These are phyloP conservation scores for Papilio demoleus DNA, from an alignment of 2,888 invertebrate genomes.

Conservation along the genomic window DNA sequence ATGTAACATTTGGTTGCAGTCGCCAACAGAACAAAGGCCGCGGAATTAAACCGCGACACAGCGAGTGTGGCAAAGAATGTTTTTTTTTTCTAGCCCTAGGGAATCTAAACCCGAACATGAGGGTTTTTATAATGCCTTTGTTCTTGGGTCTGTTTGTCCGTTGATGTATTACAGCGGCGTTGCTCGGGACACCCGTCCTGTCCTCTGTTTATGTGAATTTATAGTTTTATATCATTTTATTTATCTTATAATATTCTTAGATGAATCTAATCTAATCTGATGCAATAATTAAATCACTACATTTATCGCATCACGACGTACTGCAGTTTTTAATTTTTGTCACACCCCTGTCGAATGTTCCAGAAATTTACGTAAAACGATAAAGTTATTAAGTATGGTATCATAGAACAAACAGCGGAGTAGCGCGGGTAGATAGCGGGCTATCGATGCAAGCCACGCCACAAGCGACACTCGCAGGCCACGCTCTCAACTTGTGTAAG, in stretches of 20 bases:
- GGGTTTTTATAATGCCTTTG: constrained; percentile 46
- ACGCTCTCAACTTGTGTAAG: not conserved
- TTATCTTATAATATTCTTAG: too few species aligned
- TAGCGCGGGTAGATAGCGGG: not conserved
- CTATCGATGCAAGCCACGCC: not conserved
- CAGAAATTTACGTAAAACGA: constrained; percentile 18
- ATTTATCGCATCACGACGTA: not conserved
- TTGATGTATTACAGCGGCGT: constrained; percentile 55
- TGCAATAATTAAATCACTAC: not conserved
- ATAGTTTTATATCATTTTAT: not conserved
- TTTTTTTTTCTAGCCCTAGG: constrained; percentile 56
- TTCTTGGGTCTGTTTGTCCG: constrained; percentile 53
- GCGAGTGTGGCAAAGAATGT: constrained; percentile 54
- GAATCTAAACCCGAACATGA: constrained; percentile 57
- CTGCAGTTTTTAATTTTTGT: constrained; percentile 1
- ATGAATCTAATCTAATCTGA: not conserved
- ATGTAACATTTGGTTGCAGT: constrained; percentile 22
- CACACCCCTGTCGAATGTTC: constrained; percentile 11
- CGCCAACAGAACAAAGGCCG: constrained; percentile 31
- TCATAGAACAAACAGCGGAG: constrained; percentile 2
- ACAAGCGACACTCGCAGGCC: not conserved
- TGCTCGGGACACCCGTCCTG: constrained; percentile 46
- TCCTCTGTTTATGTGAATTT: constrained; percentile 1
- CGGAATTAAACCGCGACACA: constrained; percentile 49
- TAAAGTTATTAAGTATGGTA: constrained; percentile 16